Conservation (phyloP, 2,797 vertebrate genomes). For the Morus bassanus region DNA sequence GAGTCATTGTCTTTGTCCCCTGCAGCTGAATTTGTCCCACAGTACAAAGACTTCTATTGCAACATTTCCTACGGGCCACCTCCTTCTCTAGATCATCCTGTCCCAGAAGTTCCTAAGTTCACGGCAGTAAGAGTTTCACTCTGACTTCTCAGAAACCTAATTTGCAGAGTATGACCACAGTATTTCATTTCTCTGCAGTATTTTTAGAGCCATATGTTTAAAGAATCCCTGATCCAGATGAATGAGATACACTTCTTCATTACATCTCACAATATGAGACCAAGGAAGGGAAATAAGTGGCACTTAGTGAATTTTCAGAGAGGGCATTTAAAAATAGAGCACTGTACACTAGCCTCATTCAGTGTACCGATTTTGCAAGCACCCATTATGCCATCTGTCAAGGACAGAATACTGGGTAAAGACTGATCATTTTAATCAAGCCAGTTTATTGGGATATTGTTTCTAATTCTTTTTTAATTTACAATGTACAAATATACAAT, state of each 20-base stretch:
- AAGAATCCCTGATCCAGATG: neutral
- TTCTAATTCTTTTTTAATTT: neutral
- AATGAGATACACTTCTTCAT: neutral
- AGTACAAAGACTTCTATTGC: neutral
- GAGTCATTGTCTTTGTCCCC: neutral
- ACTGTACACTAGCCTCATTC: neutral
- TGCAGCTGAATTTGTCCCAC: neutral
- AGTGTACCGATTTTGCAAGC: neutral
- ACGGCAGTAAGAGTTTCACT: neutral
- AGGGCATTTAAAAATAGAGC: neutral
- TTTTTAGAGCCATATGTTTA: neutral
- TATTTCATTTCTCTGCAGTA: neutral
- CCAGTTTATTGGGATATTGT: neutral
- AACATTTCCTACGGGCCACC: slow-evolving; percentile 1
- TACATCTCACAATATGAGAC: neutral
- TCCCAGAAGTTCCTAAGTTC: neutral
- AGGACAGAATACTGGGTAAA: neutral
- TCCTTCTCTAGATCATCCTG: neutral
- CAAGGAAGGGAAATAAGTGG: neutral
- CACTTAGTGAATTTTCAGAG: neutral
- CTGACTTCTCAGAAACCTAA: slow-evolving; percentile 24
- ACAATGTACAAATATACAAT: neutral
- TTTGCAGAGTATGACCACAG: neutral
- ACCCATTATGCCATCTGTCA: neutral
- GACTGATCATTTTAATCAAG: neutral